A percentile compares a stretch with the other conserved stretches of the same genome.
Conservation (phyloP, 2,113 vertebrate species). For the Syngnathoides biaculeatus region DNA sequence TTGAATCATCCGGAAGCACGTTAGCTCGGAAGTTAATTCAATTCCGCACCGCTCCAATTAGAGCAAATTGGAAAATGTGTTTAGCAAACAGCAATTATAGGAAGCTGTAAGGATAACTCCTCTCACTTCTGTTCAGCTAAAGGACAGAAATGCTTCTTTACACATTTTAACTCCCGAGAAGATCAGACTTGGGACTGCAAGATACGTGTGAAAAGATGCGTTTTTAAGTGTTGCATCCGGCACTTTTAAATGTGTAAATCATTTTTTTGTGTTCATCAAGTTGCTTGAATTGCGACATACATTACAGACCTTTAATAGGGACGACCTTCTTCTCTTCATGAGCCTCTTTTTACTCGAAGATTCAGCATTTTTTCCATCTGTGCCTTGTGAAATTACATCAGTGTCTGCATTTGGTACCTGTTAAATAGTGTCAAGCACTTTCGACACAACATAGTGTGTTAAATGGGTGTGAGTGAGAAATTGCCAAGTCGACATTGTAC, state of each 20-base stretch:
- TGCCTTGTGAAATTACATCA: too few relatives aligned
- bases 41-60: constrained; percentile 33
- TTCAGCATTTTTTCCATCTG: not conserved
- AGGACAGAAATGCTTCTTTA: constrained; percentile 12
- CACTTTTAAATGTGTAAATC: constrained; percentile 1
- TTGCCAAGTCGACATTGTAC: too few relatives aligned
- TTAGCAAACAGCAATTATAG: constrained; percentile 32
- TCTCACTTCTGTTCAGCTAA: constrained; percentile 22
- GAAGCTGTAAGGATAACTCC: constrained; percentile 17
- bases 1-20: not conserved
- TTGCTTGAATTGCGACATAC: constrained; percentile 1
- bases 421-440: too few relatives aligned
- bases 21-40: constrained; percentile 20
- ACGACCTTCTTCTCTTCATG: not conserved
- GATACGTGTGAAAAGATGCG: constrained; percentile 3
- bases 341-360: not conserved
- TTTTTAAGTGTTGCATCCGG: not conserved
- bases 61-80: constrained; percentile 35
- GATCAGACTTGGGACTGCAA: not conserved
- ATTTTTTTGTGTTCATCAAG: constrained; percentile 9
- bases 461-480: too few relatives aligned
- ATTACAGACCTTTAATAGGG: not conserved
- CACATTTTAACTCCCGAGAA: constrained; percentile 6
- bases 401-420: too few relatives aligned
- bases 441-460: too few relatives aligned